Conservation (phyloP, 2,888 invertebrate genomes). For the Auanema freiburgensis region DNA sequence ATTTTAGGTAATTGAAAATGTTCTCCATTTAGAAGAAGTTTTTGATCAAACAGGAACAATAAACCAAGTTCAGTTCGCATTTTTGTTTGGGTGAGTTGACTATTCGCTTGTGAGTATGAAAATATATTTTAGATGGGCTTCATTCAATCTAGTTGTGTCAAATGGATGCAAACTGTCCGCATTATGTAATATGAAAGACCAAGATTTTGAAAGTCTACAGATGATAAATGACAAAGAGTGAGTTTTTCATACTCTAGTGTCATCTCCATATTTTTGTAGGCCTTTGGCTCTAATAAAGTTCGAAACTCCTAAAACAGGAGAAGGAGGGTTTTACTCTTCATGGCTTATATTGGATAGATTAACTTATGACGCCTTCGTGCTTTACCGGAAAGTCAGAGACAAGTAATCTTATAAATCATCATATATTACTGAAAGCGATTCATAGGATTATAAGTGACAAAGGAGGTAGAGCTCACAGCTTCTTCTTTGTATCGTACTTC, state of each 20-base stretch:
- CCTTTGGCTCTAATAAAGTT: neutral
- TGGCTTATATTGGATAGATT: no score
- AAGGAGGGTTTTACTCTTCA: no score
- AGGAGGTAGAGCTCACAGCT: neutral
- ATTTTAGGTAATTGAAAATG: neutral
- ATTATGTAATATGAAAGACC: neutral
- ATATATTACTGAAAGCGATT: no score
- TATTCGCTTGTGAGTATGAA: neutral
- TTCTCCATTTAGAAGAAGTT: neutral
- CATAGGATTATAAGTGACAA: neutral
- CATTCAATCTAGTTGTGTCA: conserved; percentile 1
- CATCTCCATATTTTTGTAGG: neutral
- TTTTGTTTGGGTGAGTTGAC: neutral
- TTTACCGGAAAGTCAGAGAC: no score
- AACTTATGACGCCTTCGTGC: no score
- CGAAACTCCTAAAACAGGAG: no score
- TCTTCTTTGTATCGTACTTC: conserved; percentile 1
- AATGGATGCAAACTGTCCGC: conserved; percentile 5
- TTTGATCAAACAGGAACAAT: neutral
- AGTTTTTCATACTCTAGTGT: neutral
- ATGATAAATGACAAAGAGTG: neutral
- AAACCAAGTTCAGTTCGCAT: neutral
- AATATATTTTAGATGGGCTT: neutral
- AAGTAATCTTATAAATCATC: no score
- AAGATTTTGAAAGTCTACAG: neutral